Evolutionary conservation across 2,797 vertebrate genomes (phyloP).

Genomic region (Nasua narica): DNA sequence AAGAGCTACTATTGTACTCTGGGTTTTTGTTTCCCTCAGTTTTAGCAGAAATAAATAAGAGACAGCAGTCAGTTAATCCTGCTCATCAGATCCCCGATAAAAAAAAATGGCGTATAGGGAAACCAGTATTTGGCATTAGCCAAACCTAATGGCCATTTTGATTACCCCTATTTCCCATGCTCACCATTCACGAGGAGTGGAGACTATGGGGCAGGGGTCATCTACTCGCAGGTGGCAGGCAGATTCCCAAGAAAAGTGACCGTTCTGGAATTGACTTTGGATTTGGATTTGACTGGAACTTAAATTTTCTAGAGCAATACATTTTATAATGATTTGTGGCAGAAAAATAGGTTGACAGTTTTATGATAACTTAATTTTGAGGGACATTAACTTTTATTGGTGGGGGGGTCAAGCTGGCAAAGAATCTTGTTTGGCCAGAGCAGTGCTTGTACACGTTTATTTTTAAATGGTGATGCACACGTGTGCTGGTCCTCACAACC

Average conservation of each 20-base stretch:
- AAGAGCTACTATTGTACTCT: background rate
- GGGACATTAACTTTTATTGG: slow-evolving; percentile 9
- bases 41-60: background rate
- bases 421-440: background rate
- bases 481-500: background rate
- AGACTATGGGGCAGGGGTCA: background rate
- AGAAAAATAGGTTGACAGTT: background rate
- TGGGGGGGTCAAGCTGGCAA: background rate
- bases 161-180: background rate
- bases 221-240: background rate
- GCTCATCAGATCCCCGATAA: background rate
- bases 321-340: background rate
- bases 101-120: background rate
- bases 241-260: background rate
- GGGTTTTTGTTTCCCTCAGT: background rate
- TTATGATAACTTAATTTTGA: slow-evolving; percentile 2
- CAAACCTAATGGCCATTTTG: background rate
- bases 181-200: background rate
- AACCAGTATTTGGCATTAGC: background rate
- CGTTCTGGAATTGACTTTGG: background rate
- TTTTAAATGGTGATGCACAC: background rate
- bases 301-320: background rate
- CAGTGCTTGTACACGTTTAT: background rate
- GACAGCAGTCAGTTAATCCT: background rate
- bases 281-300: background rate